Percentiles rank a stretch among this genome's conserved stretches.
These are phyloP conservation scores for Poecile montanus DNA, from an alignment of 2,797 vertebrate genomes.

Conservation along the genomic window DNA sequence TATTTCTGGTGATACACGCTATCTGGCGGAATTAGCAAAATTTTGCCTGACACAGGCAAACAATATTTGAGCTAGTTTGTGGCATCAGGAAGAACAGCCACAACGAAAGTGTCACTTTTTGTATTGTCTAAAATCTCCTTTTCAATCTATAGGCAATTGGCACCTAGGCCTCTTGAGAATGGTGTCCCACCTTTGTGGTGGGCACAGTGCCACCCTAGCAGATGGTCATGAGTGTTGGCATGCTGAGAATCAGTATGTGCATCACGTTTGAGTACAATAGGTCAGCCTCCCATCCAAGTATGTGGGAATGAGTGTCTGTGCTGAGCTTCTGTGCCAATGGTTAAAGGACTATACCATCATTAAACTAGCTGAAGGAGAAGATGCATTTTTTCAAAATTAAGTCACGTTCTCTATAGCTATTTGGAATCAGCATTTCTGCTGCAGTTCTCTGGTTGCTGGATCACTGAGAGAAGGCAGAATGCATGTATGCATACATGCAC, in stretches of 20 bases:
- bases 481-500: neutral
- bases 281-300: constrained; percentile 70
- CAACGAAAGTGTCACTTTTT: constrained; percentile 17
- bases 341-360: constrained; percentile 67
- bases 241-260: constrained; percentile 77
- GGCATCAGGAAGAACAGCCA: neutral
- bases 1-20: neutral
- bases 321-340: constrained; percentile 63
- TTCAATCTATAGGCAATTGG: constrained; percentile 60
- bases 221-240: constrained; percentile 73
- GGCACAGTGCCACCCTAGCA: constrained; percentile 73
- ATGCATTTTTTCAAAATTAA: neutral
- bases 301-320: constrained; percentile 35
- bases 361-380: neutral
- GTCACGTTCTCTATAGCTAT: neutral
- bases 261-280: constrained; percentile 76
- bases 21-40: neutral
- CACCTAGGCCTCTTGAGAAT: constrained; percentile 66
- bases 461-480: neutral
- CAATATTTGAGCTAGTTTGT: neutral
- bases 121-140: constrained; percentile 51
- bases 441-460: neutral
- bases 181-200: constrained; percentile 37
- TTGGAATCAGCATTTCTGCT: neutral
- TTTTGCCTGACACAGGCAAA: neutral